Conservation (phyloP, 2,797 vertebrate species). For the Nannoperca obscura region DNA sequence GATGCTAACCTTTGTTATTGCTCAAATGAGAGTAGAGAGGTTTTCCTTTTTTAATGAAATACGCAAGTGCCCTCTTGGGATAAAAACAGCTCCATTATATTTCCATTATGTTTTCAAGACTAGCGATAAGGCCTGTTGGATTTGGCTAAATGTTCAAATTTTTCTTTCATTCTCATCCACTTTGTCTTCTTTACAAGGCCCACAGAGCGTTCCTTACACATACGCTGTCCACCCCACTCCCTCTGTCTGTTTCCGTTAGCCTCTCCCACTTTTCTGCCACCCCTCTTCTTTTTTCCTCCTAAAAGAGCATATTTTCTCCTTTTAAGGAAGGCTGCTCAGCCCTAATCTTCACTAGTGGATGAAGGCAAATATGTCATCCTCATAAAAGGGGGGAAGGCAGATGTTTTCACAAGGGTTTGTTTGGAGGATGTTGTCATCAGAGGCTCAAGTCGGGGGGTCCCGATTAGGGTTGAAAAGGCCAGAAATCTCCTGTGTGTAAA, state of each 20-base stretch:
- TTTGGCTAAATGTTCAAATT: conserved; percentile 57
- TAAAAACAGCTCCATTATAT: conserved; percentile 19
- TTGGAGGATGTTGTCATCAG: conserved; percentile 52
- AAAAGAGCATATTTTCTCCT: conserved; percentile 87
- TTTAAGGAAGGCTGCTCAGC: conserved; percentile 83
- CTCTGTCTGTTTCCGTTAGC: conserved; percentile 51
- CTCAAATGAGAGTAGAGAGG: not conserved
- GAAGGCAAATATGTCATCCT: conserved; percentile 76
- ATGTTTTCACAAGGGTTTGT: conserved; percentile 75
- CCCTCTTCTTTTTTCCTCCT: conserved; percentile 65
- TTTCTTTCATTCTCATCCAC: conserved; percentile 55
- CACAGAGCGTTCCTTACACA: conserved; percentile 50
- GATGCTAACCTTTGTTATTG: not conserved
- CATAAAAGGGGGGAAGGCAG: conserved; percentile 71
- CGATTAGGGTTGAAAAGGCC: conserved; percentile 49
- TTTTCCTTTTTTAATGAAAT: not conserved
- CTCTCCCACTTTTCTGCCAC: conserved; percentile 73
- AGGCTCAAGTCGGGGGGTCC: conserved; percentile 51
- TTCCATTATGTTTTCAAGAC: conserved; percentile 31
- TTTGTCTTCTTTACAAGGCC: conserved; percentile 64
- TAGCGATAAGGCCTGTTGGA: conserved; percentile 39
- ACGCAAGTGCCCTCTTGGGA: not conserved
- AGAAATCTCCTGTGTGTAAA: conserved; percentile 68
- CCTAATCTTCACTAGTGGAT: conserved; percentile 72
- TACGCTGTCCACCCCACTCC: conserved; percentile 44